A percentile compares a stretch with the other conserved stretches of the same genome.
Evolutionary conservation across 2,797 vertebrate species (phyloP).

Genomic region (Buphagus erythrorhynchus): DNA sequence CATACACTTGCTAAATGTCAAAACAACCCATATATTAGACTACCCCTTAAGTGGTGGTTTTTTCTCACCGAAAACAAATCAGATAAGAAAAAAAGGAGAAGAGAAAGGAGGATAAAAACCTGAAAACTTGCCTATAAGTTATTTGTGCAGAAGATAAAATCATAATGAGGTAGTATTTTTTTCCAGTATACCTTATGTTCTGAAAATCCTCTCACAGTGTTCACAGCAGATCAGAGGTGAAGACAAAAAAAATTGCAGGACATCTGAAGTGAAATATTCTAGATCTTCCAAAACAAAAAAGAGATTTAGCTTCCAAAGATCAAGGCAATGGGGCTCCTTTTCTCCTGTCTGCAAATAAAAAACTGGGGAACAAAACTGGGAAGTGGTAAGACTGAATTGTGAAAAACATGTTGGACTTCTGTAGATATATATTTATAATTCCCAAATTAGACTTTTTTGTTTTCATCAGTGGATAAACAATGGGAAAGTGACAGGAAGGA

Average conservation of each 20-base stretch:
- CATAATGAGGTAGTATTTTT: background rate
- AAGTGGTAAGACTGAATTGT: background rate
- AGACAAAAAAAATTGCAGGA: background rate
- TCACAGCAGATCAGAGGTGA: background rate
- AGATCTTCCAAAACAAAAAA: background rate
- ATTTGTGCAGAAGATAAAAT: slow-evolving; percentile 1
- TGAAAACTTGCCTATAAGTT: background rate
- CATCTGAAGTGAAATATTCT: background rate
- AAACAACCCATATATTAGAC: background rate
- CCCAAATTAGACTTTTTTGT: background rate
- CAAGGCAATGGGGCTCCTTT: background rate
- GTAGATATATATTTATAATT: background rate
- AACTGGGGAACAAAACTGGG: background rate
- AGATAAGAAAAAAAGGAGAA: background rate
- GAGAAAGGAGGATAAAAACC: background rate
- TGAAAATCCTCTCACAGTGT: background rate
- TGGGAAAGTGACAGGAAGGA: background rate
- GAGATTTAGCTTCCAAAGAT: background rate
- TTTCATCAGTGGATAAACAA: background rate
- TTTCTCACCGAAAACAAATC: background rate
- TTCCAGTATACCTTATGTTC: background rate
- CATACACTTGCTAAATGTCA: background rate
- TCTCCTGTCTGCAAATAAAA: background rate
- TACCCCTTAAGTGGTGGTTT: background rate
- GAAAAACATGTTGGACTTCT: background rate